Base-by-base conservation (phyloP, 2,888 invertebrate genomes). In the Peribatodes rhomboidaria region DNA sequence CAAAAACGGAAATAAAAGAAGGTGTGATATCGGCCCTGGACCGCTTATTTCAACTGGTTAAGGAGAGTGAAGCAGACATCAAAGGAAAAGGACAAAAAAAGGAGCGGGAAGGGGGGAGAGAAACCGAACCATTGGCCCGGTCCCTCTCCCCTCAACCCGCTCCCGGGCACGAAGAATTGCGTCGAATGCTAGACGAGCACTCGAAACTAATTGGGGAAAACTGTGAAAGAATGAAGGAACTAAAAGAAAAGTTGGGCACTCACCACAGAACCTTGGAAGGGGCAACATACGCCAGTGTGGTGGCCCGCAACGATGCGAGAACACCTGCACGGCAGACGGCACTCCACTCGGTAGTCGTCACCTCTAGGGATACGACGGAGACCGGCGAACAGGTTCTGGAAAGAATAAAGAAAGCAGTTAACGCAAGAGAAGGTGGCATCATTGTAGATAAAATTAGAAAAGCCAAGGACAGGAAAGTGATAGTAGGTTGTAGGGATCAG, bases 161-260 rank as follows among this genome's bases (percentile, higher is more conserved):
- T n/a, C n/a, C n/a, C n/a, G n/a, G n/a, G n/a, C n/a, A n/a, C n/a
- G n/a, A n/a, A n/a, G n/a, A n/a, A n/a, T n/a, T n/a, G n/a, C n/a
- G n/a, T n/a, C n/a, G n/a, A n/a, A 72, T 74, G 69, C 68, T 68
- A 67, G 41, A 22, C 0, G 27, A 14, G 9, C 39, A 53, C 2
- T 27, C 3, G 1, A 22, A 14, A 11, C 9, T 53, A 1, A 0
- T 41, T 16, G 14, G 20, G 3, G 53, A 53, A 16, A 39, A 27
- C n/a, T 41, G 41, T 8, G 10, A 9, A 9, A 7, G 39, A 14
- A 53, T 53, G 27, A 41, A 41, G 14, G 18, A 18, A 10, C 31
- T 18, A 13, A 10, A 46, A 6, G 46, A 46, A 20, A 20, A 6
- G 20, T n/a, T 27, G 0, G 47, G n/a, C n/a, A n/a, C 27, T 14